Evolutionary conservation across 2,888 invertebrate genomes (phyloP).

Genomic region (Dicycla oo): DNA sequence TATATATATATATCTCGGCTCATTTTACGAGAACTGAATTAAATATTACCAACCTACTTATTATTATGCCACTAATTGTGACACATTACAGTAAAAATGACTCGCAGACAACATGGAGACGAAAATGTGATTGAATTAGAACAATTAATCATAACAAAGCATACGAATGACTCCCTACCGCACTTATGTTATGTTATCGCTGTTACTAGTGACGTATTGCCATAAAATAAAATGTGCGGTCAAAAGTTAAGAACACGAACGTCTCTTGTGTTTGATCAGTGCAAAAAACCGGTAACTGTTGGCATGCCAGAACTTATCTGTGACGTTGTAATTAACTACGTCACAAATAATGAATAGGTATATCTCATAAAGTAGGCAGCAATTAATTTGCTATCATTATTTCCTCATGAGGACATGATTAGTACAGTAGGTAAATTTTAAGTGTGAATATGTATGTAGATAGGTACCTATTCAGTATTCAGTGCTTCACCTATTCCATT

Average conservation of each 20-base stretch:
- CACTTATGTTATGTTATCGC: conserved; percentile 8
- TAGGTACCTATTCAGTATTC: conserved; percentile 4
- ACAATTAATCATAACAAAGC: conserved; percentile 15
- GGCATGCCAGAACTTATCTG: conserved; percentile 13
- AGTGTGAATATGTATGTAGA: conserved; percentile 10
- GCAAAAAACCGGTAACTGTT: conserved; percentile 23
- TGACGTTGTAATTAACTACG: conserved; percentile 39
- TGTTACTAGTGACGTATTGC: conserved; percentile 31
- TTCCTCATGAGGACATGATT: conserved; percentile 40
- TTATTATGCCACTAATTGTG: not conserved
- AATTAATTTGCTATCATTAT: conserved; percentile 43
- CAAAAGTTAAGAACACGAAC: not conserved
- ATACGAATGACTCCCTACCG: conserved; percentile 19
- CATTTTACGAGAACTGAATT: not conserved
- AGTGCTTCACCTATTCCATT: conserved; percentile 12
- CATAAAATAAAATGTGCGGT: conserved; percentile 17
- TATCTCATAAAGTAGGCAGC: conserved; percentile 17
- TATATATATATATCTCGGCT: too few species aligned
- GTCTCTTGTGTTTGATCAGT: conserved; percentile 8
- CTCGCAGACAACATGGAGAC: not conserved
- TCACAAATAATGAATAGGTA: conserved; percentile 26
- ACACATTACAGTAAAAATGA: conserved; percentile 1
- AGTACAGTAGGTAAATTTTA: conserved; percentile 4
- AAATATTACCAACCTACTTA: not conserved
- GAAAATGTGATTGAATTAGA: conserved; percentile 2